Base-by-base conservation (phyloP, 2,797 vertebrate genomes). In the Sebastes itinus region DNA sequence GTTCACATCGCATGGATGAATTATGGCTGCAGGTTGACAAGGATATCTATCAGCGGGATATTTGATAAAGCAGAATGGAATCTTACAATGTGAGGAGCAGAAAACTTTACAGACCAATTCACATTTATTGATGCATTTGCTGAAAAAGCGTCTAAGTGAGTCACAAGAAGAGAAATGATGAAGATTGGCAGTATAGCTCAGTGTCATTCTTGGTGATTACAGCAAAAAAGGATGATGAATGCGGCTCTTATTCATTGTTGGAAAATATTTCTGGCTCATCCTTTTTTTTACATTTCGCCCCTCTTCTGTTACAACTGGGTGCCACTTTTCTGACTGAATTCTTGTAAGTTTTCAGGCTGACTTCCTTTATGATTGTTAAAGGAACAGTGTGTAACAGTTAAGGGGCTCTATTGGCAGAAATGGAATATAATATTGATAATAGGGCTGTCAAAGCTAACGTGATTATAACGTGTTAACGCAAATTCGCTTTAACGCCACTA, bases 21-120 rank as follows among this genome's bases (percentile, higher is more conserved):
- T 88, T 80, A 88, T 74, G 72, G 75, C 79, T 72, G 71, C 77
- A 59, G 72, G 77, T 75, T 88, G 88, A 88, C 84, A 87, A 64
- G 68, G 82, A 76, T 85, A 85, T 92, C 77, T 75, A 72, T 91
- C 82, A 90, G 77, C 28, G 2, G 75, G 71, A 78, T 88, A 78
- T 80, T 87, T 90, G 87, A 89, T 83, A 77, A 85, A 84, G 63
- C 25, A 25, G 58, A 80, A 78, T 69, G 22, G 52, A 81, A 68
- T 86, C 56, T 10, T 73, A 59, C 7, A 49, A 27, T 67, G 35
- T 63, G 27, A 72, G 63, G 61, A 70, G 66, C 63, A 46, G 60
- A n/a, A 72, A 72, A 77, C 52, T 79, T 74, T 33, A 71, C 65
- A 76, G 69, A 55, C 54, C 69, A 61, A 56, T 60, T 80, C 72